These are phyloP conservation scores for Crocidura indochinensis DNA, from an alignment of 2,797 vertebrate genomes.

Conservation along the genomic window DNA sequence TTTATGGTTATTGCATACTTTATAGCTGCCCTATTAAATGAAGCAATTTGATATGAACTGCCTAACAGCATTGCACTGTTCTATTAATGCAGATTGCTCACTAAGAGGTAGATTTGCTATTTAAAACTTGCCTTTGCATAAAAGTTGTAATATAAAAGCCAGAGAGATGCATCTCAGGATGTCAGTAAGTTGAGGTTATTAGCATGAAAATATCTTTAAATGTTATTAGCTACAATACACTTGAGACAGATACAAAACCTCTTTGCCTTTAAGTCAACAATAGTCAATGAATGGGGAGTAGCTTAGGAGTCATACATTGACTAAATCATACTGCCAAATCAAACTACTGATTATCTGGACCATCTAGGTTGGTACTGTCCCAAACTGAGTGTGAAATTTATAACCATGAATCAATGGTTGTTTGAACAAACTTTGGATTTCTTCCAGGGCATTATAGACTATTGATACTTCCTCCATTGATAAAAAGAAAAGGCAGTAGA, in stretches of 20 bases:
- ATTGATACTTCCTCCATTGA: not conserved
- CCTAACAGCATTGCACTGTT: constrained; percentile 1
- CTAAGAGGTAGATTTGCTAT: constrained; percentile 9
- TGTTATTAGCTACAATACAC: constrained; percentile 71
- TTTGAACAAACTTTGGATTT: constrained; percentile 33
- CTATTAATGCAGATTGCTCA: constrained; percentile 9
- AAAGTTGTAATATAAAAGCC: constrained; percentile 24
- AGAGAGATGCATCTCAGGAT: constrained; percentile 55
- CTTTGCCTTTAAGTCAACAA: constrained; percentile 74
- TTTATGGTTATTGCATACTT: not conserved
- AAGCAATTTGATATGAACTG: constrained; percentile 2
- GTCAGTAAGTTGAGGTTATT: constrained; percentile 63
- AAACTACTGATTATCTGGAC: constrained; percentile 57
- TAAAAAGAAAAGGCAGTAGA: not conserved
- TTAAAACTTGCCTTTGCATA: constrained; percentile 23
- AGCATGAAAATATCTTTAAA: constrained; percentile 79
- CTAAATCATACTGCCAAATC: constrained; percentile 52
- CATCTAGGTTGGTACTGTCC: not conserved
- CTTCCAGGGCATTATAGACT: constrained; percentile 51
- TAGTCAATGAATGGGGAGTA: constrained; percentile 66
- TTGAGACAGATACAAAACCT: constrained; percentile 50
- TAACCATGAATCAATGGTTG: constrained; percentile 48
- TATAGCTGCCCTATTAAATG: not conserved
- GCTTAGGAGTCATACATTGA: constrained; percentile 60
- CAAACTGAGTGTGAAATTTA: constrained; percentile 40